Evolutionary conservation across 64 coral and sea anemone genomes (phyloP), one percentile per base, ranked within the genome.

Genomic region (Actinia tenebrosa): DNA sequence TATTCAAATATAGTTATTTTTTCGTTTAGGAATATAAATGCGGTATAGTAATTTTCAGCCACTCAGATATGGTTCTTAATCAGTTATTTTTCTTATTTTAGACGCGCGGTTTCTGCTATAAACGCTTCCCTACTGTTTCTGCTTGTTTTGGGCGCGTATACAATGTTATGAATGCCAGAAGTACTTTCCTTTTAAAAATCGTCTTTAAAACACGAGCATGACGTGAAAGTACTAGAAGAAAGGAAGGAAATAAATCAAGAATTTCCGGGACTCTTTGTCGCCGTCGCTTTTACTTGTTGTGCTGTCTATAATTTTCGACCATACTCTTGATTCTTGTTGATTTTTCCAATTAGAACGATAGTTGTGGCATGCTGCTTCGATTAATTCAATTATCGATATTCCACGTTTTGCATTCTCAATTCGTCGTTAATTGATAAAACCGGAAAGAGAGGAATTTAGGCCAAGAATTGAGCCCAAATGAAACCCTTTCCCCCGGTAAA

Each of bases 341-440:
- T 81, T 81, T 81, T 81, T 81, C 44, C 79, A 81, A 81, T 81
- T 81, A 81, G 79, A 53, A 45, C 16, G 50, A 53, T 81, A 45
- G 79, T 75, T 75, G 45, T 81, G 79, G 79, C 79, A 81, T 81
- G 16, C 44, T 50, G 16, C 50, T 47, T 81, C 45, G 45, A 81
- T 81, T 81, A n/a, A 81, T 81, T 81, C 17, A 53, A 81, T 81
- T 81, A 81, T 17, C 79, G 43, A 81, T 50, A 81, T 81, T 81
- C 79, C 16, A 23, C 45, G 79, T 81, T 45, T 53, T 81, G 46
- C 50, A 50, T 81, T 81, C 79, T 75, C 69, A 66, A 66, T 66
- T 66, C 20, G 23, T 30, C n/a, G 69, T 42, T 75, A 75, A 75
- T 75, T 26, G 69, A 75, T 42, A 3, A 26, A 75, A 30, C 69